Evolutionary conservation across 2,888 invertebrate species (phyloP), one percentile per base, ranked within the genome.

Genomic region (Ommatoiulus sabulosus): DNA sequence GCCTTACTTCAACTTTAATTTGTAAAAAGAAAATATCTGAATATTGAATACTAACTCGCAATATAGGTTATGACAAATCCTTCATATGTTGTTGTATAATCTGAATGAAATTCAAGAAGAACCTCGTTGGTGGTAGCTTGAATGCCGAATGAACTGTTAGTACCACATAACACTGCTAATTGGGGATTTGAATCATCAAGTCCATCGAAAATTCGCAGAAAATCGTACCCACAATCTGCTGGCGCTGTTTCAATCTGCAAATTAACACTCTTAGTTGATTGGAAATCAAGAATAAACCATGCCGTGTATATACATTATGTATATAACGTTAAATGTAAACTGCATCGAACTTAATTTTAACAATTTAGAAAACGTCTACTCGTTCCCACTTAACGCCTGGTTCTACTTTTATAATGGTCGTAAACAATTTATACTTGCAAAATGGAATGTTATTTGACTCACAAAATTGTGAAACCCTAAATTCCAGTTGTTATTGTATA

Each of bases 51-150:
- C 57, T 57, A 57, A 57, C 57, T 57, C n/a, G 57, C 57, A 57
- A 7, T 12, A 80, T 80, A 80, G 15, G 35, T 80, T 35, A 80
- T 80, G 24, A 24, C 35, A 35, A 80, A 80, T 35, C 80, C 80
- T 35, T 80, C 5, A 24, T 80, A 10, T 2, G 24, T 80, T 24
- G 15, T 35, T 24, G 80, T 3, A 10, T 43, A 24, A 24, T 80
- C 80, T 80, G 80, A 80, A 80, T 80, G 80, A 35, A 80, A 80
- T 35, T 80, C 24, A 35, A 80, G 24, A 4, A 80, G 35, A 80
- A 80, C 35, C 35, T 80, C 35, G 24, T 80, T 80, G 10, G 80
- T 80, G 15, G 80, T 24, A 43, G 80, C 24, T 80, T 80, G 80
- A 80, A 35, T 80, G 1, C 35, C 35, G 15, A 80, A 80, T 0